Conservation (phyloP, 2,888 invertebrate genomes). For the Pheosia tremula region DNA sequence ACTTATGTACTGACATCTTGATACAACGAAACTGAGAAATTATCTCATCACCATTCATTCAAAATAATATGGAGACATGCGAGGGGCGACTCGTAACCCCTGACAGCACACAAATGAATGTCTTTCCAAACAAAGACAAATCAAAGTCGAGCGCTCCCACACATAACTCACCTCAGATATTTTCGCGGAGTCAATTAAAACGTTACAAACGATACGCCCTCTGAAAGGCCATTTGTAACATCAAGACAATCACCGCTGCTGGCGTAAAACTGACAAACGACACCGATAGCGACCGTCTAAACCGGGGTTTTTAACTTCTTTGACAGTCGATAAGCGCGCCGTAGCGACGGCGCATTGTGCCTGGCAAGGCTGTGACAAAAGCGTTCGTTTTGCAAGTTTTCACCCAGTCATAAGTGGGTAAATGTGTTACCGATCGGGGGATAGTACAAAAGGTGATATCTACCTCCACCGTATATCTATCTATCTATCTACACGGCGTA, state of each 20-base stretch:
- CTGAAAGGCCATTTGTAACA: conserved; percentile 76
- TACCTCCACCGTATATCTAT: conserved; percentile 9
- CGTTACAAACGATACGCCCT: conserved; percentile 54
- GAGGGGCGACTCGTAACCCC: neutral
- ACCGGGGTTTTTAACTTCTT: conserved; percentile 81
- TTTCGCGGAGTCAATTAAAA: conserved; percentile 69
- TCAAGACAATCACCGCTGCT: conserved; percentile 70
- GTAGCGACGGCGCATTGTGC: conserved; percentile 57
- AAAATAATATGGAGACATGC: neutral
- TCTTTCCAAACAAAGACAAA: conserved; percentile 28
- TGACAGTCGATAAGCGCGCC: conserved; percentile 77
- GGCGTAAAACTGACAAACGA: conserved; percentile 79
- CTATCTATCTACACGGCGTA: conserved; percentile 29
- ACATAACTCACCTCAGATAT: conserved; percentile 23
- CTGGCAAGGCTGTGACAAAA: conserved; percentile 63
- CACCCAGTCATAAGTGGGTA: conserved; percentile 78
- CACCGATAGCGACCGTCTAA: conserved; percentile 70
- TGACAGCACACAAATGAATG: conserved; percentile 2
- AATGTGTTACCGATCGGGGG: conserved; percentile 80
- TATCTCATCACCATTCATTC: neutral
- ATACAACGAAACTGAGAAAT: neutral
- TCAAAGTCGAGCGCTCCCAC: conserved; percentile 28
- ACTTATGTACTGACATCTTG: neutral
- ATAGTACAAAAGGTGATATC: conserved; percentile 55
- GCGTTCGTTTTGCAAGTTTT: conserved; percentile 80